These are phyloP conservation scores for Aspiorhynchus laticeps DNA, from an alignment of 2,113 vertebrate species.

Conservation along the genomic window DNA sequence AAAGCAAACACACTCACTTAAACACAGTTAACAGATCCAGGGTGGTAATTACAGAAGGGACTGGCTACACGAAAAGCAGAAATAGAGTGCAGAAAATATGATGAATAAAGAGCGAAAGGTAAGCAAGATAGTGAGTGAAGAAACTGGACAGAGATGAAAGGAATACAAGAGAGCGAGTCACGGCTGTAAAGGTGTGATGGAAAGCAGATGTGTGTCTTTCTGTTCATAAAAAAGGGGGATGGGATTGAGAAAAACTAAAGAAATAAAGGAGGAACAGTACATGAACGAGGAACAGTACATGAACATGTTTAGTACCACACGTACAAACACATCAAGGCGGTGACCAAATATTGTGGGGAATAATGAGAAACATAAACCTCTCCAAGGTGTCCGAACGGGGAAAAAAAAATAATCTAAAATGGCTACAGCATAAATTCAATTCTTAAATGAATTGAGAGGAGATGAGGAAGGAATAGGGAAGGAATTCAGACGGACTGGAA, in stretches of 20 bases:
- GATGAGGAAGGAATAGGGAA: no score
- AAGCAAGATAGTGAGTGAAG: background rate
- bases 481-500: no score
- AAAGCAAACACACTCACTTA: background rate
- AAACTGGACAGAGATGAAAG: constrained; percentile 18
- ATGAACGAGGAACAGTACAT: background rate
- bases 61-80: background rate
- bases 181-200: constrained; percentile 32
- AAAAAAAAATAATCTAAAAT: background rate
- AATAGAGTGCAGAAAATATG: background rate
- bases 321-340: background rate
- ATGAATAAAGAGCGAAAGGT: background rate
- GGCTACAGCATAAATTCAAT: background rate
- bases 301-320: background rate
- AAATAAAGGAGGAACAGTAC: background rate
- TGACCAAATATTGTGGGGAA: background rate
- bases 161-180: background rate
- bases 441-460: no score
- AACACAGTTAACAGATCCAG: background rate
- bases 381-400: background rate
- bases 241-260: constrained; percentile 4
- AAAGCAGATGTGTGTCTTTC: constrained; percentile 45
- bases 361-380: background rate
- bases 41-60: background rate
- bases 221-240: constrained; percentile 6